Evolutionary conservation across 2,113 vertebrate species (phyloP), one percentile per base, ranked within the genome.

Genomic region (Brachyistius frenatus): DNA sequence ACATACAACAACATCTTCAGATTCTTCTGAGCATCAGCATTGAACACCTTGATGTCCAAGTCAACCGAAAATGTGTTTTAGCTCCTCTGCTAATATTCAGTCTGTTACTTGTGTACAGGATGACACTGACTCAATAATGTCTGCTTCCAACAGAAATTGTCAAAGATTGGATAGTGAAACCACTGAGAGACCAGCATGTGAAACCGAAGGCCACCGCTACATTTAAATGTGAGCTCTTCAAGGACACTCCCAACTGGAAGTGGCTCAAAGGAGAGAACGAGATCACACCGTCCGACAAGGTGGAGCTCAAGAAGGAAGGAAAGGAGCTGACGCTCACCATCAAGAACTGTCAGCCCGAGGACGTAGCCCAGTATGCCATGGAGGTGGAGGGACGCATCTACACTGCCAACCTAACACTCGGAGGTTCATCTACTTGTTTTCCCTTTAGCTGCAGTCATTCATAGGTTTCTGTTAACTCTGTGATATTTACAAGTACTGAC

Each of bases 201-300:
- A 99, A 98, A 89, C 97, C 97, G 5, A 99, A 99, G 83, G 94
- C 94, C 46, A 91, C 93, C 0, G 98, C 98, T 53, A 93, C 93
- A 3, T 99, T 99, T 81, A 90, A 94, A 64, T 96, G 97, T 58
- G 94, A 96, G 47, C 94, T 99, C 44, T 96, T 94, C 78, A 99
- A 96, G 90, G 98, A 99, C 8, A 98, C 97, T 0, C 97, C 97
- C 80, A 98, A 98, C 49, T 90, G 97, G 91, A 99, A 96, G 86
- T 99, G 97, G 97, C 95, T 96, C 69, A 99, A 95, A 92, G 98
- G 96, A 46, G 96, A 99, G 63, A 95, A 95, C 7, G 97, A 99
- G 80, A 89, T 99, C 80, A 92, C 95, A 70, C 96, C 97, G 1
- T 98, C 91, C 15, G 96, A 97, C 61, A 99, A 99, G 91, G 93